These are phyloP conservation scores for Meandrusa payeni DNA, from an alignment of 2,888 invertebrate species.

Conservation along the genomic window DNA sequence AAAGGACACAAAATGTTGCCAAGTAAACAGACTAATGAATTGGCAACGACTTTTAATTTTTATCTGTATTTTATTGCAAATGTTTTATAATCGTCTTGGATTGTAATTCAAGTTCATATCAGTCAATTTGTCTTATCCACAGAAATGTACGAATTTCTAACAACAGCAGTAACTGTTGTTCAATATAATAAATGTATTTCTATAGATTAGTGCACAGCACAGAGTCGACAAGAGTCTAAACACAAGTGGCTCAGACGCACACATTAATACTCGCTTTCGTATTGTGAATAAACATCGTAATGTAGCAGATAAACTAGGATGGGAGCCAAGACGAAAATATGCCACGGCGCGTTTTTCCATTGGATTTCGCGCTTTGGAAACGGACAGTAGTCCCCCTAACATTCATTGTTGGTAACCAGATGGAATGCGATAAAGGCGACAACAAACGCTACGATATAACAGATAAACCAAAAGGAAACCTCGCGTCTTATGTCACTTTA, in stretches of 20 bases:
- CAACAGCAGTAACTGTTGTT: too few species aligned
- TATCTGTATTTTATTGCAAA: slow-evolving; percentile 8
- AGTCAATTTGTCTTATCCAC: too few species aligned
- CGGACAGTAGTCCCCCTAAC: slow-evolving; percentile 62
- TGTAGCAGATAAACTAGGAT: slow-evolving; percentile 81
- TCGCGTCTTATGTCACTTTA: slow-evolving; percentile 24
- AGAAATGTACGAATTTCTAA: too few species aligned
- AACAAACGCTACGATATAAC: slow-evolving; percentile 31
- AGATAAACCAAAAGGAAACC: slow-evolving; percentile 22
- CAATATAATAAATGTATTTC: slow-evolving; percentile 36
- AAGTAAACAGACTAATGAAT: slow-evolving; percentile 36
- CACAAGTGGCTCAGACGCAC: slow-evolving; percentile 70
- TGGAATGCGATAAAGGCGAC: slow-evolving; percentile 52
- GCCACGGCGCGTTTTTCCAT: slow-evolving; percentile 79
- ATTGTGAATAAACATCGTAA: slow-evolving; percentile 82
- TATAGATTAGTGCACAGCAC: slow-evolving; percentile 35
- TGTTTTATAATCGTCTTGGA: too few species aligned
- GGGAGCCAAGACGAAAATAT: slow-evolving; percentile 81
- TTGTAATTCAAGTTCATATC: too few species aligned
- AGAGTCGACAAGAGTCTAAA: slow-evolving; percentile 40
- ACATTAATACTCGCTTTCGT: slow-evolving; percentile 74
- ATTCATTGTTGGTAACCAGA: slow-evolving; percentile 59
- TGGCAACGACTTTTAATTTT: slow-evolving; percentile 27
- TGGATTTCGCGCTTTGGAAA: slow-evolving; percentile 77
- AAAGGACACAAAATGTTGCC: slow-evolving; percentile 27